A percentile compares a stretch with the other conserved stretches of the same genome.
Evolutionary conservation across 1,140 invertebrate genomes (phyloP).

Genomic region (Lysiphlebus fabarum): DNA sequence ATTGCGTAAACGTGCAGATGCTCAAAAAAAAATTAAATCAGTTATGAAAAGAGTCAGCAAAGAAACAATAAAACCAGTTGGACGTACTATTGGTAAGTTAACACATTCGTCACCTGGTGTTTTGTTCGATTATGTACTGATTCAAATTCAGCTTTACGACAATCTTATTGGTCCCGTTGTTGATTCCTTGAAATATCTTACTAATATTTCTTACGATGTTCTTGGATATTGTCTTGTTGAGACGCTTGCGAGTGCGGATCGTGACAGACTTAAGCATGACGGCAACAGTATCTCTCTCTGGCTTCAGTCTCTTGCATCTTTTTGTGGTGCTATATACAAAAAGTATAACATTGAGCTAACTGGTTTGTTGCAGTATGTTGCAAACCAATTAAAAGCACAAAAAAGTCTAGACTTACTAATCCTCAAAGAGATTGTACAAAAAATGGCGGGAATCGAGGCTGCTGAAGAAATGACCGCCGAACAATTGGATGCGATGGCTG

Average conservation of each 20-base stretch:
- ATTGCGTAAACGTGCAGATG: slow-evolving; percentile 77
- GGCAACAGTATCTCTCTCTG: slow-evolving; percentile 92
- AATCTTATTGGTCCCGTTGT: slow-evolving; percentile 96
- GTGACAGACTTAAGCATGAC: slow-evolving; percentile 79
- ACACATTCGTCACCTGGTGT: slow-evolving; percentile 93
- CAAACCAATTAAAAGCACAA: slow-evolving; percentile 93
- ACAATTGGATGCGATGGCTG: slow-evolving; percentile 93
- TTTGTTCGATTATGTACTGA: slow-evolving; percentile 90
- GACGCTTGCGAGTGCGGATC: slow-evolving; percentile 74
- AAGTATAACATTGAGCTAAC: slow-evolving; percentile 96
- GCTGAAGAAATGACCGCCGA: slow-evolving; percentile 94
- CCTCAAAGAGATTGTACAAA: slow-evolving; percentile 96
- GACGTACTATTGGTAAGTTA: slow-evolving; percentile 92
- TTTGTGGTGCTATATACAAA: slow-evolving; percentile 93
- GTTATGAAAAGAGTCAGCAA: slow-evolving; percentile 98
- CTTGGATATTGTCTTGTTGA: slow-evolving; percentile 95
- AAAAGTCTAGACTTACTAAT: slow-evolving; percentile 95
- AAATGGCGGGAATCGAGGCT: slow-evolving; percentile 98
- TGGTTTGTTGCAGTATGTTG: slow-evolving; percentile 93
- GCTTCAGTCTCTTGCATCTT: slow-evolving; percentile 91
- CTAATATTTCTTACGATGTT: slow-evolving; percentile 93
- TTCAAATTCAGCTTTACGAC: slow-evolving; percentile 96
- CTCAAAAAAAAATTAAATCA: slow-evolving; percentile 89
- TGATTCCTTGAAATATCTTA: slow-evolving; percentile 96
- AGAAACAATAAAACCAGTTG: slow-evolving; percentile 96